Percentiles rank a stretch among this genome's conserved stretches.
phyloP scores from a whole-genome alignment of 1,140 invertebrate species.

The Gonatopus flavifemur region DNA sequence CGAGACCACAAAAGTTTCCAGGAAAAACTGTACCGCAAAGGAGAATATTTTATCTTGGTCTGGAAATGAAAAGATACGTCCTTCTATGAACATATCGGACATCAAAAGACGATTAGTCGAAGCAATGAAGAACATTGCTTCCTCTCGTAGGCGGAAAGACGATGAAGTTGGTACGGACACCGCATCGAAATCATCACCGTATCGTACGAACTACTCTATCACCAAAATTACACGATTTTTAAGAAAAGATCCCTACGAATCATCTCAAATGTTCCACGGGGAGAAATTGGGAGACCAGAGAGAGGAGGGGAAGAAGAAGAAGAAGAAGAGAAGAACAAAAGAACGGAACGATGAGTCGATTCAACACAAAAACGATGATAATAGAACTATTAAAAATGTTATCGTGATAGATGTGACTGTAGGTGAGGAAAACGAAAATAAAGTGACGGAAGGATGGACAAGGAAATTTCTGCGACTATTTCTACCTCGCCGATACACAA shows the following conservation, averaged over 20 bases:
- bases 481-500: background rate
- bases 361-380: conserved; percentile 1
- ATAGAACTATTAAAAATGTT: background rate
- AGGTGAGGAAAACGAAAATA: background rate
- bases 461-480: background rate
- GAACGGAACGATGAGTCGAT: background rate
- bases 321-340: background rate
- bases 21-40: background rate
- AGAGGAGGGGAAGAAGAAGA: background rate
- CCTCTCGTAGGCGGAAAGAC: conserved; percentile 9
- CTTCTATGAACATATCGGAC: conserved; percentile 15
- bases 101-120: conserved; percentile 16
- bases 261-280: conserved; percentile 4
- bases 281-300: background rate
- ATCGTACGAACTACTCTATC: background rate
- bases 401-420: background rate
- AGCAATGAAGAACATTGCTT: conserved; percentile 21
- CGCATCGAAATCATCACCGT: too few relatives aligned
- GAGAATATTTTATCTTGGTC: background rate
- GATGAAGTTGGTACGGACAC: background rate
- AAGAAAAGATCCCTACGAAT: background rate
- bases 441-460: background rate
- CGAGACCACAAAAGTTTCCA: background rate
- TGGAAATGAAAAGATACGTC: conserved; percentile 4
- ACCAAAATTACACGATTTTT: conserved; percentile 1